A percentile compares a stretch with the other conserved stretches of the same genome.
phyloP scores from a whole-genome alignment of 2,888 invertebrate species.

The Slavum lentiscoides region DNA sequence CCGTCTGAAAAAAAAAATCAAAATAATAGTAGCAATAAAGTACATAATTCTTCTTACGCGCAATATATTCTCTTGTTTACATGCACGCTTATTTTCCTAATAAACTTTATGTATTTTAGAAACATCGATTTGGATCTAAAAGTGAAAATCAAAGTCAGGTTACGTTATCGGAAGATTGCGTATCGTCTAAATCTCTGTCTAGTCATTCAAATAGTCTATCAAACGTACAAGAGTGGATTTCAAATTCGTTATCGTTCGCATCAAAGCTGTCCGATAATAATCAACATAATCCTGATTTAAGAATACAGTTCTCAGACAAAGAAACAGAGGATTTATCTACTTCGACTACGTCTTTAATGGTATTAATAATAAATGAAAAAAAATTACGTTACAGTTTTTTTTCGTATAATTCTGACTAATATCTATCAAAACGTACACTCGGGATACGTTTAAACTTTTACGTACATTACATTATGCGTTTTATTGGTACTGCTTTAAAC shows the following conservation, averaged over 20 bases:
- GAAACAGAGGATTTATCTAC: neutral
- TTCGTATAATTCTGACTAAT: neutral
- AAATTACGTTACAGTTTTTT: neutral
- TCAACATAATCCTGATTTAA: neutral
- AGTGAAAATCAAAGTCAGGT: neutral
- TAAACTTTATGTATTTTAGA: slow-evolving; percentile 8
- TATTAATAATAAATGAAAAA: slow-evolving; percentile 13
- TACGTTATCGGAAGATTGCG: neutral
- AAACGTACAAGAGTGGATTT: slow-evolving; percentile 9
- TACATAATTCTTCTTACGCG: too few species aligned
- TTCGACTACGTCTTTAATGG: slow-evolving; percentile 18
- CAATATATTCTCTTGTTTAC: too few species aligned
- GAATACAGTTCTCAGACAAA: neutral
- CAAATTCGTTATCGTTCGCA: slow-evolving; percentile 1
- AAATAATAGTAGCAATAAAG: too few species aligned
- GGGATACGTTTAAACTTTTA: neutral
- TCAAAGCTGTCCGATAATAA: neutral
- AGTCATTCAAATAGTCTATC: neutral
- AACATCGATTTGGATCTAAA: neutral
- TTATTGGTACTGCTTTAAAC: neutral
- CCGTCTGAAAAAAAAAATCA: neutral
- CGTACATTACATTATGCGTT: neutral
- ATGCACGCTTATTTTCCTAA: too few species aligned
- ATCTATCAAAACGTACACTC: neutral
- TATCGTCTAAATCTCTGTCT: neutral